These are phyloP conservation scores for Philhelius pedissequus DNA, from an alignment of 2,888 invertebrate species.

Conservation along the genomic window DNA sequence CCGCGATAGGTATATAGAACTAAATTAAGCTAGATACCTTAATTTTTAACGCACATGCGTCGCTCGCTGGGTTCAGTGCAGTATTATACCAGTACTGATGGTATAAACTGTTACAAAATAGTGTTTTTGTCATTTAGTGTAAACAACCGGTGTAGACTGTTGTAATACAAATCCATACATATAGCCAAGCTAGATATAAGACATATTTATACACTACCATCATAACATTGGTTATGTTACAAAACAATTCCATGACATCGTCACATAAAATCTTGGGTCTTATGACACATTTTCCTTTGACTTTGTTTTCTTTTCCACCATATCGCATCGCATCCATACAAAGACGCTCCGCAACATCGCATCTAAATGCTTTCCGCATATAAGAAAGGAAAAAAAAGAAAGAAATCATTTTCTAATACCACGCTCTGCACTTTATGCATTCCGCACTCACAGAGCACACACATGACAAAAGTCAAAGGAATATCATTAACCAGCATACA, in stretches of 20 bases:
- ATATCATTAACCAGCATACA: constrained; percentile 64
- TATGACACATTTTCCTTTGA: constrained; percentile 19
- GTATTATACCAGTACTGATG: too few species aligned
- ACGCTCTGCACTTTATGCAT: constrained; percentile 37
- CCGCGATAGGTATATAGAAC: too few species aligned
- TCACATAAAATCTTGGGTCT: neutral
- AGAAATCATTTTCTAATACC: constrained; percentile 28
- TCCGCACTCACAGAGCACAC: neutral
- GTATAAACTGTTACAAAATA: too few species aligned
- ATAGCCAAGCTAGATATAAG: too few species aligned
- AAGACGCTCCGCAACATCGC: neutral
- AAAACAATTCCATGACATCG: neutral
- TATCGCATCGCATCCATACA: too few species aligned
- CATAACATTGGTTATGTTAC: neutral
- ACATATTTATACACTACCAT: neutral
- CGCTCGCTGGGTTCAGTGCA: too few species aligned
- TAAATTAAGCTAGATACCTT: too few species aligned
- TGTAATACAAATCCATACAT: too few species aligned
- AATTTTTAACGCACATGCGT: too few species aligned
- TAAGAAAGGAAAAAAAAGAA: neutral
- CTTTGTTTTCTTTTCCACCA: neutral
- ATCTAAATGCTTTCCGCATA: neutral
- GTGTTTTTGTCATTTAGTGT: too few species aligned
- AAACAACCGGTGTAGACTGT: too few species aligned
- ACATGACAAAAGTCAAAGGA: constrained; percentile 45